Evolutionary conservation across 2,113 vertebrate species (phyloP).

Genomic region (Excalfactoria chinensis): DNA sequence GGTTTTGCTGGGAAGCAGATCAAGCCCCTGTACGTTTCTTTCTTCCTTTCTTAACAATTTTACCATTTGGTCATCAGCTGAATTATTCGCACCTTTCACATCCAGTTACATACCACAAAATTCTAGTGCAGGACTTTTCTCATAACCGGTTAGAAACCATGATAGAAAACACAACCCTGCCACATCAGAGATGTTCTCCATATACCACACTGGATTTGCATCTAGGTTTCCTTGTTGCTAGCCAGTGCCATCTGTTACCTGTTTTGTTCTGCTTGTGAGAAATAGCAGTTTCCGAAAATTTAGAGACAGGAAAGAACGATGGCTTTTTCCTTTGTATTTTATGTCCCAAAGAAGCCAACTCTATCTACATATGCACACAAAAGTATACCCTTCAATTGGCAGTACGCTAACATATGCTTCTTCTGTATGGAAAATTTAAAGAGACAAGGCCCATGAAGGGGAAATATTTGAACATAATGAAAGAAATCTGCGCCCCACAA

Average conservation of each 20-base stretch:
- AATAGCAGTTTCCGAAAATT: constrained; percentile 23
- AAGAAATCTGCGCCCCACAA: constrained; percentile 50
- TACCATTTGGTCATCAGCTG: not conserved
- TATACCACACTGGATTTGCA: constrained; percentile 28
- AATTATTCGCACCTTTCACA: constrained; percentile 1
- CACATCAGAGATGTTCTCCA: constrained; percentile 7
- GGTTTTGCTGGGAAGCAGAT: not conserved
- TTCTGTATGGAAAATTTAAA: constrained; percentile 60
- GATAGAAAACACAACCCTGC: constrained; percentile 49
- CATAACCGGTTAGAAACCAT: constrained; percentile 17
- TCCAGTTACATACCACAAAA: constrained; percentile 15
- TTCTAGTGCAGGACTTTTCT: not conserved
- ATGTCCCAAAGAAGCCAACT: not conserved
- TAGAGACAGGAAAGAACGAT: constrained; percentile 45
- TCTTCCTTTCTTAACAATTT: not conserved
- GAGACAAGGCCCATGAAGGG: not conserved
- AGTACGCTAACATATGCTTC: not conserved
- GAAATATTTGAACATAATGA: constrained; percentile 42
- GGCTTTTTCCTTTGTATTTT: constrained; percentile 10
- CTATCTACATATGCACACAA: not conserved
- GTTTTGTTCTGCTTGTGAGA: constrained; percentile 54
- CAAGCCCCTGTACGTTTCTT: accelerated
- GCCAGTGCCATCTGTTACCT: constrained; percentile 63
- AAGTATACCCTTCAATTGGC: not conserved
- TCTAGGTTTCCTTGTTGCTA: constrained; percentile 57